These are phyloP conservation scores for Drosophila putrida DNA, from an alignment of 2,888 invertebrate species.

Conservation along the genomic window DNA sequence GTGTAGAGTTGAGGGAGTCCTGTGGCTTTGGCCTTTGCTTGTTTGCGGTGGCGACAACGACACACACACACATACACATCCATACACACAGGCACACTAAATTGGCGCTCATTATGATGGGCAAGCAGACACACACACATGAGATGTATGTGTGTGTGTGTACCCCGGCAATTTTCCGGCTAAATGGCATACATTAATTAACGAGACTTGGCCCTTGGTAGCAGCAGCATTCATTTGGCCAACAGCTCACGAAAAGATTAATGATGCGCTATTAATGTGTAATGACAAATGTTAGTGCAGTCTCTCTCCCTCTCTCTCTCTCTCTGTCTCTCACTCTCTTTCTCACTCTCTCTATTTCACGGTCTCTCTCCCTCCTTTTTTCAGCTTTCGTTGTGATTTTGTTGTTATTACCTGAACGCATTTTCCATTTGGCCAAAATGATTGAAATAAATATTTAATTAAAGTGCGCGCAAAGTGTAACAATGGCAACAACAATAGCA, in stretches of 20 bases:
- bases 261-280: slow-evolving; percentile 84
- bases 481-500: slow-evolving; percentile 34
- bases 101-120: slow-evolving; percentile 76
- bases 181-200: slow-evolving; percentile 82
- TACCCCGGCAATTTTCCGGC: slow-evolving; percentile 75
- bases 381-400: slow-evolving; percentile 34
- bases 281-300: slow-evolving; percentile 83
- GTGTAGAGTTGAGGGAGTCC: slow-evolving; percentile 13
- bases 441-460: slow-evolving; percentile 81
- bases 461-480: slow-evolving; percentile 69
- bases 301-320: slow-evolving; percentile 11
- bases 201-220: slow-evolving; percentile 65
- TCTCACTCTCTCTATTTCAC: background rate
- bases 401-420: slow-evolving; percentile 33
- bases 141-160: slow-evolving; percentile 46
- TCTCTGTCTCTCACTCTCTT: background rate
- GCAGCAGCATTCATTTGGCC: slow-evolving; percentile 66
- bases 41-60: slow-evolving; percentile 75
- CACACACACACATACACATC: slow-evolving; percentile 35
- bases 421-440: slow-evolving; percentile 64
- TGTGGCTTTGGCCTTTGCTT: slow-evolving; percentile 76
- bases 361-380: background rate
- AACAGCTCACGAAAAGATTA: slow-evolving; percentile 80
- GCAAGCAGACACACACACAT: slow-evolving; percentile 31
- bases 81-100: slow-evolving; percentile 50